Percentiles rank a stretch among this genome's conserved stretches.
phyloP scores from a whole-genome alignment of 2,113 vertebrate genomes.

The Rafetus swinhoei region DNA sequence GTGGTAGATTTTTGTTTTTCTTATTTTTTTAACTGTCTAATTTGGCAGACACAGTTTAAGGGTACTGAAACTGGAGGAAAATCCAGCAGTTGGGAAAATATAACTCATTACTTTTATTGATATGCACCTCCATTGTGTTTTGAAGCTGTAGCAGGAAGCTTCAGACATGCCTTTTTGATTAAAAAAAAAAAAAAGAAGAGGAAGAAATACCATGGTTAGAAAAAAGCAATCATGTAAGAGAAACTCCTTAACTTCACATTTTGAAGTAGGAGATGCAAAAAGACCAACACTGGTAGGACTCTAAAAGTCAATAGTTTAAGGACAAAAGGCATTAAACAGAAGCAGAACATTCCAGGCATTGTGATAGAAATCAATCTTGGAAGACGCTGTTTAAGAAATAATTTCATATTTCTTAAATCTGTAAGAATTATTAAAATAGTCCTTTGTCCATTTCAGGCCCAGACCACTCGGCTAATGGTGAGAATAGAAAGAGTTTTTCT shows the following conservation, averaged over 20 bases:
- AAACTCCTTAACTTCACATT: conserved; percentile 60
- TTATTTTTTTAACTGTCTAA: conserved; percentile 71
- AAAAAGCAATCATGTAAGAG: conserved; percentile 50
- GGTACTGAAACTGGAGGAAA: conserved; percentile 68
- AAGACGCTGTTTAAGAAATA: conserved; percentile 56
- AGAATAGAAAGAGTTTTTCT: conserved; percentile 38
- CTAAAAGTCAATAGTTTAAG: conserved; percentile 15
- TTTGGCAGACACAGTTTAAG: conserved; percentile 68
- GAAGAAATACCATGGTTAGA: conserved; percentile 22
- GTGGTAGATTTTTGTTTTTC: conserved; percentile 71
- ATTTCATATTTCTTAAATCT: conserved; percentile 64
- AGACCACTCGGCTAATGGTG: conserved; percentile 8
- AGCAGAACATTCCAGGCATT: conserved; percentile 41
- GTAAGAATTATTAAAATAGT: conserved; percentile 54
- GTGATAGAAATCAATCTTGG: conserved; percentile 43
- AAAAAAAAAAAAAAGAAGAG: not conserved
- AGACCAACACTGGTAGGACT: conserved; percentile 60
- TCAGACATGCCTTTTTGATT: conserved; percentile 37
- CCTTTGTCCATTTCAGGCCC: conserved; percentile 38
- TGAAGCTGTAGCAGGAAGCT: conserved; percentile 56
- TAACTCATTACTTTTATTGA: conserved; percentile 54
- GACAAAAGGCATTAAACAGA: conserved; percentile 51
- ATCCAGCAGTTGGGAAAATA: conserved; percentile 43
- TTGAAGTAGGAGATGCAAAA: conserved; percentile 64
- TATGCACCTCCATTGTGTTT: conserved; percentile 41